A percentile compares a stretch with the other conserved stretches of the same genome.
These are phyloP conservation scores for Brachymystax lenok DNA, from an alignment of 2,797 vertebrate species.

Conservation along the genomic window DNA sequence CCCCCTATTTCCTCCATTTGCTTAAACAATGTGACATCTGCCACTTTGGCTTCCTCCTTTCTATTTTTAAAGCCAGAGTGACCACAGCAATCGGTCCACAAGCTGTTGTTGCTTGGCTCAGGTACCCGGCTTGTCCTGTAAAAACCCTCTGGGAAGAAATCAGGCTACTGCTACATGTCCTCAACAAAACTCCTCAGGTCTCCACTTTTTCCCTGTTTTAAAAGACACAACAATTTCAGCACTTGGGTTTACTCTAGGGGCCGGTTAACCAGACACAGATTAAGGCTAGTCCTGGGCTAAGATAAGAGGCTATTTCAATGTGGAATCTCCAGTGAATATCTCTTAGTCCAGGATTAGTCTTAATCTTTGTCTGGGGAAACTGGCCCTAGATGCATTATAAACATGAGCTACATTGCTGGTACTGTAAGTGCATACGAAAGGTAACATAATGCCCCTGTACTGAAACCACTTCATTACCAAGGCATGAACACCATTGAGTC, in stretches of 20 bases:
- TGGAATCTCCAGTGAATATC: neutral
- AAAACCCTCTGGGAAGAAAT: constrained; percentile 20
- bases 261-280: neutral
- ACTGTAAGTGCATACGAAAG: neutral
- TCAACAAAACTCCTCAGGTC: too few relatives aligned
- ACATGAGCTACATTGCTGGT: neutral
- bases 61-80: constrained; percentile 31
- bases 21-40: constrained; percentile 53
- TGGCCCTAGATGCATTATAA: neutral
- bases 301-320: neutral
- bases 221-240: neutral
- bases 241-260: neutral
- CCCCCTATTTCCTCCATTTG: constrained; percentile 33
- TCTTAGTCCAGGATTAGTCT: neutral
- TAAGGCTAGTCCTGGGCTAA: neutral
- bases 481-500: constrained; percentile 3
- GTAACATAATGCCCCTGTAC: neutral
- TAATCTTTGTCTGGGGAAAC: neutral
- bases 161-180: neutral
- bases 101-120: constrained; percentile 26
- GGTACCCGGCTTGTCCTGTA: constrained; percentile 18
- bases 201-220: neutral
- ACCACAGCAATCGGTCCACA: constrained; percentile 36
- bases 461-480: constrained; percentile 2
- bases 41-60: constrained; percentile 28